Base-by-base conservation (phyloP, 2,888 invertebrate species). In the Pandemis cinnamomeana region DNA sequence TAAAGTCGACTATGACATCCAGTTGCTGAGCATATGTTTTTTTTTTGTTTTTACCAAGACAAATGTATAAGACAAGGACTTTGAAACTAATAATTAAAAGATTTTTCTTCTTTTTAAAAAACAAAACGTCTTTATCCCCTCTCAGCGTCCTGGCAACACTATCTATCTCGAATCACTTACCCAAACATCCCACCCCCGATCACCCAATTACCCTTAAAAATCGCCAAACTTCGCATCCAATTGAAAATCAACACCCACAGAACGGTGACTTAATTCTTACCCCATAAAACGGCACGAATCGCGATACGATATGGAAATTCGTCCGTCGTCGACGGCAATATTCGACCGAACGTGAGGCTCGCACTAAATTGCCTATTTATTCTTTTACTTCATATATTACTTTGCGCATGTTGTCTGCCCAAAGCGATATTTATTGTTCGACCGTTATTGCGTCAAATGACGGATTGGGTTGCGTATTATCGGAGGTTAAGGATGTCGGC, bases 351-450 rank as follows among this genome's bases (percentile, higher is more conserved):
- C 94, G 94, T 94, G 94, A 86, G 93, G 85, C 86, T 87, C 89
- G 86, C 87, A 90, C 91, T 90, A 93, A 94, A 94, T 94, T 91
- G 94, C 94, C 94, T 94, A 93, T 94, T 94, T 94, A 94, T 94
- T 93, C 94, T 92, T 36, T 93, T 91, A 94, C 93, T 94, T 94
- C 94, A 94, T 94, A 94, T 94, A 94, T 94, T 94, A 94, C 94
- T 93, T 92, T 93, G 91, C 91, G 93, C 91, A 89, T 92, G 93
- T 93, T 94, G 94, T 94, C 94, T 94, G 92, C 89, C 91, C 92
- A 93, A 94, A 94, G 89, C 90, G 89, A 92, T 93, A 94, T 94
- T 94, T 94, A 94, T 94, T 88, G 93, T 91, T 91, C 91, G 92
- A 90, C 93, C 92, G 91, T 94, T 93, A 94, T 93, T 94, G 91